Evolutionary conservation across 2,113 vertebrate genomes (phyloP).

Genomic region (Bagarius yarrelli): DNA sequence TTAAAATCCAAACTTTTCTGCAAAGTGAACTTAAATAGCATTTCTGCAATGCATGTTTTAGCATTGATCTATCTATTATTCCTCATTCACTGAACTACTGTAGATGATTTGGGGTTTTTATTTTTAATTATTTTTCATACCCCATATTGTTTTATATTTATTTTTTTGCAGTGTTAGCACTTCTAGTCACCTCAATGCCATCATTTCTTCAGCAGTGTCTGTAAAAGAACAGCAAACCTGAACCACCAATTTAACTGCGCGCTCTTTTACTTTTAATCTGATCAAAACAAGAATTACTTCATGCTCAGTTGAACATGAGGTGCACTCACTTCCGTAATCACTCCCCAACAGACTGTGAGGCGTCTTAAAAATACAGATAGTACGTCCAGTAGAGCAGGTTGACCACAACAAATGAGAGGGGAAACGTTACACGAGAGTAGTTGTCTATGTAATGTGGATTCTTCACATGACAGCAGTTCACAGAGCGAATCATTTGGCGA

Average conservation of each 20-base stretch:
- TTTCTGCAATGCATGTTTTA: neutral
- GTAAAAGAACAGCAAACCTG: neutral
- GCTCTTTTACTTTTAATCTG: neutral
- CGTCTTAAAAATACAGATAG: slow-evolving; percentile 83
- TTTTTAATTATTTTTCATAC: neutral
- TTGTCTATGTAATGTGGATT: slow-evolving; percentile 94
- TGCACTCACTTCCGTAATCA: neutral
- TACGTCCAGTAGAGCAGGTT: slow-evolving; percentile 91
- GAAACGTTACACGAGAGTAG: slow-evolving; percentile 84
- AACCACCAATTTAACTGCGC: neutral
- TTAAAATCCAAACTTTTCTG: neutral
- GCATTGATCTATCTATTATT: neutral
- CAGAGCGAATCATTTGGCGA: slow-evolving; percentile 70
- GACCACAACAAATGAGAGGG: slow-evolving; percentile 81
- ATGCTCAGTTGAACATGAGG: slow-evolving; percentile 25
- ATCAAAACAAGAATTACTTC: slow-evolving; percentile 9
- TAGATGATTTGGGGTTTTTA: neutral
- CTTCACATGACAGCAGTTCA: slow-evolving; percentile 80
- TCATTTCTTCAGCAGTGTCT: slow-evolving; percentile 19
- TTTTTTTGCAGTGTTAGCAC: neutral
- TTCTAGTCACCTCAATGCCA: neutral
- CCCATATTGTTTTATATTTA: neutral
- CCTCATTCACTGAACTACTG: neutral
- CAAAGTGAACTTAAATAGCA: neutral
- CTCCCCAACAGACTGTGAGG: neutral